These are phyloP conservation scores for Drosophila macrothrix DNA, from an alignment of 2,888 invertebrate species.

Conservation along the genomic window DNA sequence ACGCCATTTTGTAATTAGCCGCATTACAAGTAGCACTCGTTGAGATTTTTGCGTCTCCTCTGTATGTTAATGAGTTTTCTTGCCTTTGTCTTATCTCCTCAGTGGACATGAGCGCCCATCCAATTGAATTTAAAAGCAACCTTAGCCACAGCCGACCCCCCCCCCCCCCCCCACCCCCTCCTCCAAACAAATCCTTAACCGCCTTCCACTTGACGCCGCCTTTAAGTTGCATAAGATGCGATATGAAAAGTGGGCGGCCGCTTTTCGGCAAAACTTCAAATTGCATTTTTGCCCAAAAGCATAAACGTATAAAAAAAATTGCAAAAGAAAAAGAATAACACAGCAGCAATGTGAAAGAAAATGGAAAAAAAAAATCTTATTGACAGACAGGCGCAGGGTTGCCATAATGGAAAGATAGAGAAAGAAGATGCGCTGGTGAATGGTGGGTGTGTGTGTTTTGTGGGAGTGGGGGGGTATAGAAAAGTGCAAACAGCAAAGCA, in stretches of 20 bases:
- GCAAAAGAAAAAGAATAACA: constrained; percentile 28
- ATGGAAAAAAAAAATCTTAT: constrained; percentile 52
- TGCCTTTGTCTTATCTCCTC: constrained; percentile 51
- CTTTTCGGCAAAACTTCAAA: constrained; percentile 62
- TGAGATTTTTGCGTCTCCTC: constrained; percentile 69
- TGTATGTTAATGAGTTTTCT: constrained; percentile 79
- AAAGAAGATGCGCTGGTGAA: not conserved
- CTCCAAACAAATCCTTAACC: too few relatives aligned
- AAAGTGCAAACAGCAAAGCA: constrained; percentile 51
- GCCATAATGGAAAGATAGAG: constrained; percentile 11
- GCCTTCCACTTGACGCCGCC: not conserved
- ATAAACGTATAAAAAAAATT: constrained; percentile 18
- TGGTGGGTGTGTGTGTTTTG: too few relatives aligned
- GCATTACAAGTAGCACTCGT: constrained; percentile 61
- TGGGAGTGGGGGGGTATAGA: not conserved
- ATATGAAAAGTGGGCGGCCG: constrained; percentile 46
- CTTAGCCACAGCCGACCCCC: constrained; percentile 22
- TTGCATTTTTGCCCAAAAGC: constrained; percentile 70
- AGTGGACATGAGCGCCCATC: constrained; percentile 51
- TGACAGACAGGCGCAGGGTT: constrained; percentile 42
- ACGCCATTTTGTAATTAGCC: constrained; percentile 72
- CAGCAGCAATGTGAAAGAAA: constrained; percentile 46
- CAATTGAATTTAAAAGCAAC: constrained; percentile 75
- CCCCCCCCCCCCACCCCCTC: not conserved
- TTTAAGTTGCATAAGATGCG: constrained; percentile 50